Percentiles rank a stretch among this genome's conserved stretches.
These are phyloP conservation scores for Asbolus verrucosus DNA, from an alignment of 1,140 invertebrate genomes.

Conservation along the genomic window DNA sequence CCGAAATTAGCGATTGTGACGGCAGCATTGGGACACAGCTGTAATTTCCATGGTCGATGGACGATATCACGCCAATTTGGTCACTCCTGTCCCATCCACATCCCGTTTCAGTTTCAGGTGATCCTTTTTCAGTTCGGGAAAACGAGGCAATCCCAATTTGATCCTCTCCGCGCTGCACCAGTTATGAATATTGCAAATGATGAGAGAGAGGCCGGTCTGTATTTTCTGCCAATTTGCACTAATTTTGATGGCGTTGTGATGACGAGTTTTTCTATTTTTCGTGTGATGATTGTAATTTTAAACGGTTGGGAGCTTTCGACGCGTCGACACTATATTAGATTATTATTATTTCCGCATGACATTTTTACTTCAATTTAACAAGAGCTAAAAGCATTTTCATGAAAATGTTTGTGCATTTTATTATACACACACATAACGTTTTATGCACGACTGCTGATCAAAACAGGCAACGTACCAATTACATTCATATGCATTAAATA, in stretches of 20 bases:
- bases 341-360: slow-evolving; percentile 63
- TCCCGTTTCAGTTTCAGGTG: slow-evolving; percentile 24
- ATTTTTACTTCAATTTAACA: slow-evolving; percentile 42
- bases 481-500: too few species aligned
- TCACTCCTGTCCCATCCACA: not conserved
- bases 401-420: slow-evolving; percentile 6
- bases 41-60: slow-evolving; percentile 19
- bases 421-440: not conserved
- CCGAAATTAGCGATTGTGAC: slow-evolving; percentile 32
- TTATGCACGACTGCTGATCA: too few species aligned
- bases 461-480: too few species aligned
- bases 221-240: slow-evolving; percentile 64
- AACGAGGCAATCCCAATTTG: slow-evolving; percentile 25
- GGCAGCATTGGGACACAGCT: slow-evolving; percentile 16
- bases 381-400: slow-evolving; percentile 14
- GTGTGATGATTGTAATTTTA: slow-evolving; percentile 63
- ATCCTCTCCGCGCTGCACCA: slow-evolving; percentile 22
- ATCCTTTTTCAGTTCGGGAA: slow-evolving; percentile 2
- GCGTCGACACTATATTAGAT: slow-evolving; percentile 58
- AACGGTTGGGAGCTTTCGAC: slow-evolving; percentile 59
- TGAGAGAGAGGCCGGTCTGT: slow-evolving; percentile 55
- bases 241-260: slow-evolving; percentile 63
- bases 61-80: slow-evolving; percentile 37
- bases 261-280: slow-evolving; percentile 63
- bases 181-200: slow-evolving; percentile 52